phyloP scores from a whole-genome alignment of 1,140 invertebrate species.

The Chlorops oryzae region DNA sequence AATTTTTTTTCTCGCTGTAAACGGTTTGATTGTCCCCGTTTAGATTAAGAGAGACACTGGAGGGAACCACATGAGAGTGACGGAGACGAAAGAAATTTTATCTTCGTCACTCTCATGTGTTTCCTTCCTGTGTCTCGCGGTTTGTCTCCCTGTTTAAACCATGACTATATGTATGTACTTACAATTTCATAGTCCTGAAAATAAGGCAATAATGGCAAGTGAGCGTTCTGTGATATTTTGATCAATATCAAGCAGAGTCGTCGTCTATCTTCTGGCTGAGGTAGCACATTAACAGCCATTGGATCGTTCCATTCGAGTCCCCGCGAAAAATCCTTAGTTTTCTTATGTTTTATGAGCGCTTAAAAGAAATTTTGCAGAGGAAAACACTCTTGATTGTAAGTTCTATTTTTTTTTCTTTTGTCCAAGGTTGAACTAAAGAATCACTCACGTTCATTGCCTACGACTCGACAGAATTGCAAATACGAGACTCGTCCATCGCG shows the following conservation, averaged over 20 bases:
- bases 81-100: too few species aligned
- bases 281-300: slow-evolving; percentile 54
- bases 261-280: slow-evolving; percentile 57
- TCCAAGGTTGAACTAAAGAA: neutral
- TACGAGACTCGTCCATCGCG: slow-evolving; percentile 66
- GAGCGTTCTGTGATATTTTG: slow-evolving; percentile 56
- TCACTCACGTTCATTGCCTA: slow-evolving; percentile 54
- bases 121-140: too few species aligned
- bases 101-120: too few species aligned
- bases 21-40: too few species aligned
- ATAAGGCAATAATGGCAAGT: slow-evolving; percentile 58
- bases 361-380: too few species aligned
- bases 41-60: too few species aligned
- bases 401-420: neutral
- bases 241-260: slow-evolving; percentile 58
- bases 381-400: neutral
- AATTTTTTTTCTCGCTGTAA: too few species aligned
- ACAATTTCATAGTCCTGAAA: slow-evolving; percentile 72
- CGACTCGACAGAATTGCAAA: slow-evolving; percentile 62
- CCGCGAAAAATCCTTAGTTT: slow-evolving; percentile 47
- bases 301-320: slow-evolving; percentile 61
- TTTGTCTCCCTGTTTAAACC: too few species aligned
- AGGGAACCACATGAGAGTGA: too few species aligned
- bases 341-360: too few species aligned
- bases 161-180: too few species aligned